phyloP scores from a whole-genome alignment of 2,113 vertebrate species.

The Daubentonia madagascariensis region DNA sequence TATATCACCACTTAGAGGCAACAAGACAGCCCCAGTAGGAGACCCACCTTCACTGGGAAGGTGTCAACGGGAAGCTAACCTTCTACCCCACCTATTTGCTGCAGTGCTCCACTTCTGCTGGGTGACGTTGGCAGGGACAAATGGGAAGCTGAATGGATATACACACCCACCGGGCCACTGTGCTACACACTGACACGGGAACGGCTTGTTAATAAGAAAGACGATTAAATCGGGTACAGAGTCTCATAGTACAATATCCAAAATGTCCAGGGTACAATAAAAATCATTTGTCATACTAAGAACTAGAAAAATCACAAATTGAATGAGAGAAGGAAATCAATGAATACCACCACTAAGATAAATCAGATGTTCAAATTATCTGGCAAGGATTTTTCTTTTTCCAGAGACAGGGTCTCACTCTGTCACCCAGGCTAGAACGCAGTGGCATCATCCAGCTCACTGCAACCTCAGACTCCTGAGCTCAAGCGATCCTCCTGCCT shows the following conservation, averaged over 20 bases:
- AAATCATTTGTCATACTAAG: background rate
- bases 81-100: background rate
- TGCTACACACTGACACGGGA: background rate
- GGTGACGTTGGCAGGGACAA: background rate
- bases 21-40: background rate
- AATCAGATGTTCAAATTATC: background rate
- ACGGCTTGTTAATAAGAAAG: background rate
- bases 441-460: no score
- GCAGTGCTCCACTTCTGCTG: background rate
- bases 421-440: no score
- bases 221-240: background rate
- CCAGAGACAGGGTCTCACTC: no score
- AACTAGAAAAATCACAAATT: background rate
- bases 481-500: no score
- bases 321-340: background rate
- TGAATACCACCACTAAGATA: background rate
- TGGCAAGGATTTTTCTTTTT: background rate
- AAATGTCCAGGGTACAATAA: background rate
- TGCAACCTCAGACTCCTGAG: no score
- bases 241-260: background rate
- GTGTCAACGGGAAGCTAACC: background rate
- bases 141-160: background rate
- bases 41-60: background rate
- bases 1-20: background rate
- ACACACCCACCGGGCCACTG: background rate